These are phyloP conservation scores for Disparrhopalites patrizii DNA, from an alignment of 2,888 invertebrate species.

Conservation along the genomic window DNA sequence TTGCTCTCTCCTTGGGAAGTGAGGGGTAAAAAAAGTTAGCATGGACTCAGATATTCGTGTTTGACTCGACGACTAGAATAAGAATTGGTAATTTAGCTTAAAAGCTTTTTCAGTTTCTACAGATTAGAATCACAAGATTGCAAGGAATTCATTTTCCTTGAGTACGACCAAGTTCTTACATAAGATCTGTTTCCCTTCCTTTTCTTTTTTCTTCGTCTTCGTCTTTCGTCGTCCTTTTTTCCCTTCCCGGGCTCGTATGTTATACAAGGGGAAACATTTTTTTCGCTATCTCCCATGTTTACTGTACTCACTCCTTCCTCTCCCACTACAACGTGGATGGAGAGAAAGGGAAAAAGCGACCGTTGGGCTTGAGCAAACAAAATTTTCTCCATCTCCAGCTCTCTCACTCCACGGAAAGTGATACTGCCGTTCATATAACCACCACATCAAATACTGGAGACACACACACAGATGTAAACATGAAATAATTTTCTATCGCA, in stretches of 20 bases:
- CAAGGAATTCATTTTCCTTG: conserved; percentile 2
- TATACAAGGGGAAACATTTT: too few species aligned
- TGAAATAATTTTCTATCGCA: conserved; percentile 6
- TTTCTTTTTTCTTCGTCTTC: not conserved
- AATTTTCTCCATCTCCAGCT: not conserved
- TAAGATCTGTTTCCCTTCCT: not conserved
- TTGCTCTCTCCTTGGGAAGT: not conserved
- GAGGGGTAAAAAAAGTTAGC: too few species aligned
- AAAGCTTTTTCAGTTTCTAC: conserved; percentile 16
- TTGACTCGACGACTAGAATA: conserved; percentile 1
- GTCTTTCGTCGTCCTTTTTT: too few species aligned
- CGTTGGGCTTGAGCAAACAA: conserved; percentile 8
- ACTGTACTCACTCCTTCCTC: too few species aligned
- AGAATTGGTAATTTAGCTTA: conserved; percentile 15
- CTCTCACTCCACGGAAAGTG: not conserved
- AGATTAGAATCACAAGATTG: conserved; percentile 10
- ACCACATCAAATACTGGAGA: not conserved
- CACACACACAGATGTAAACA: conserved; percentile 1
- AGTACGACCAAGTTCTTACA: not conserved
- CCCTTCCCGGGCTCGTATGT: too few species aligned
- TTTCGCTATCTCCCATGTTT: too few species aligned
- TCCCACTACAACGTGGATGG: not conserved
- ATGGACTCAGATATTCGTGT: too few species aligned
- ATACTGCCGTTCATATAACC: not conserved
- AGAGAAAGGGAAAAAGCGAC: not conserved